Percentiles rank a stretch among this genome's conserved stretches.
Evolutionary conservation across 2,797 vertebrate genomes (phyloP).

Genomic region (Sebastes steindachneri): DNA sequence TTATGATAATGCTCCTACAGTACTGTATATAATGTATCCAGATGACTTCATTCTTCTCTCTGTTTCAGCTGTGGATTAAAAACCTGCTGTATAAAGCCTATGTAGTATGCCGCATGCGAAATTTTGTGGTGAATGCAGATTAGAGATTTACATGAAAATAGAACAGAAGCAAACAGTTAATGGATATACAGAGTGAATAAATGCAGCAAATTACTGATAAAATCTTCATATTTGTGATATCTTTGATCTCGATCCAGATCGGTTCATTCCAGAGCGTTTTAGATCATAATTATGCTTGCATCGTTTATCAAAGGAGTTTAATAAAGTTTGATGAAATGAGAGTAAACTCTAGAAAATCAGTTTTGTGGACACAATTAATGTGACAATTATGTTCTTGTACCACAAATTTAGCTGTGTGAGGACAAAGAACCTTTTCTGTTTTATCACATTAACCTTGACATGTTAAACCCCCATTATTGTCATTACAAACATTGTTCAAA

Average conservation of each 20-base stretch:
- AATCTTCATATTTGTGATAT: conserved; percentile 20
- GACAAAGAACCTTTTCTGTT: background rate
- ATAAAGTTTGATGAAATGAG: background rate
- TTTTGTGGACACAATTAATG: background rate
- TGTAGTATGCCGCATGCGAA: background rate
- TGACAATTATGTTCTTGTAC: background rate
- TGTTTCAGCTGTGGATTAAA: conserved; percentile 46
- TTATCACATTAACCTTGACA: background rate
- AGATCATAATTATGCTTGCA: background rate
- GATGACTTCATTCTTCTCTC: conserved; percentile 33
- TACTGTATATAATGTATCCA: conserved; percentile 13
- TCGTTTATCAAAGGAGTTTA: background rate
- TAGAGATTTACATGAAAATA: conserved; percentile 61
- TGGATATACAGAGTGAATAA: conserved; percentile 23
- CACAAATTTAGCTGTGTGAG: background rate
- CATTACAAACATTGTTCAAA: background rate
- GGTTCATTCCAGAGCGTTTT: background rate
- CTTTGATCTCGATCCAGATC: conserved; percentile 17
- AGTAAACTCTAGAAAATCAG: background rate
- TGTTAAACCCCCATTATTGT: background rate
- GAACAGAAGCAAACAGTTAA: conserved; percentile 41
- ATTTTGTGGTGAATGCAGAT: conserved; percentile 47
- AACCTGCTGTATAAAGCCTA: conserved; percentile 10
- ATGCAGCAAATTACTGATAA: conserved; percentile 20
- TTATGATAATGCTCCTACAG: conserved; percentile 15